Evolutionary conservation across 2,113 vertebrate species (phyloP), one percentile per base, ranked within the genome.

Genomic region (Gymnorhina tibicen): DNA sequence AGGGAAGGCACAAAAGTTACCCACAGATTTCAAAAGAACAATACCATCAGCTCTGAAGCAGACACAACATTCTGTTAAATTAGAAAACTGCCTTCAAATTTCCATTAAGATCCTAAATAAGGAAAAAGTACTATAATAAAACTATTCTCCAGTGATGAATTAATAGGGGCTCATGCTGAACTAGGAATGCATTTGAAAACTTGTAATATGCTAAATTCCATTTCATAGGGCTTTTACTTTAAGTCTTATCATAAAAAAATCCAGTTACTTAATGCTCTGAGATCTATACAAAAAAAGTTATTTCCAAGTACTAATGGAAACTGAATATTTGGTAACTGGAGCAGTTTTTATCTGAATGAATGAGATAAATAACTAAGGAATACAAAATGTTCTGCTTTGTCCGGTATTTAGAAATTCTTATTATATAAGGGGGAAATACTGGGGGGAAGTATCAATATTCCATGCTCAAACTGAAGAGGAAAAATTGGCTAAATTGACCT

Each of bases 151-250:
- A 66, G 63, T 49, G 77, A 82, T 50, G 81, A 92, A 93, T 94
- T 77, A 88, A 79, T 41, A 89, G 60, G 6, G 41, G 64, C 26
- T 91, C 55, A 22, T 27, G 59, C 6, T 76, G 73, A 87, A 91
- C 39, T 41, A 55, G 66, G 70, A 89, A 81, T 64, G 66, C 64
- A 76, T 73, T 89, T 93, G 55, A 72, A 90, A 78, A 89, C 39
- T 30, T 60, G 78, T 30, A 82, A 59, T 16, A 70, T 67, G 67
- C 50, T 90, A 52, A 74, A 84, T 74, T 86, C 53, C n/a, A 41
- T 88, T 96, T 95, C 72, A 86, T 74, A 95, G 82, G 49, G 76
- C 79, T 96, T 87, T 89, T 70, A 87, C 58, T 79, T 88, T 58
- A 88, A 94, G 60, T 80, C 59, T 69, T 69, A 86, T 56, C 35